phyloP scores from a whole-genome alignment of 2,113 vertebrate species.

The Paracyprichromis sp. region DNA sequence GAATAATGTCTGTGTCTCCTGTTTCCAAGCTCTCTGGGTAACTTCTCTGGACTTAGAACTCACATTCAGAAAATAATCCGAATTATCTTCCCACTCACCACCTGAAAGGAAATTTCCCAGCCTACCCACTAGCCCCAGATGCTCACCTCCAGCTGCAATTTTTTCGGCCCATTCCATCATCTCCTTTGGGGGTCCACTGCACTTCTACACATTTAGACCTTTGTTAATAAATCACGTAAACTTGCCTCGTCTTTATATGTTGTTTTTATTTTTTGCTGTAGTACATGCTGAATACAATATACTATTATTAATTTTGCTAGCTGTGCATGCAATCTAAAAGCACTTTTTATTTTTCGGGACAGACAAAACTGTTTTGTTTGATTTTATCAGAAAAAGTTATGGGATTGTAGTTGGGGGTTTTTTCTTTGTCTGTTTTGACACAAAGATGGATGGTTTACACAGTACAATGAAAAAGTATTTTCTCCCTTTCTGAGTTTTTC shows the following conservation, averaged over 20 bases:
- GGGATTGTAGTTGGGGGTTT: neutral
- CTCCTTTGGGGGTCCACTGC: neutral
- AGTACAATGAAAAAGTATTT: neutral
- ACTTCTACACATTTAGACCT: neutral
- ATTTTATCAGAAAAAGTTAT: neutral
- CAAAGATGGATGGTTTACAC: neutral
- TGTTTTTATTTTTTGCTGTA: neutral
- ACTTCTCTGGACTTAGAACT: neutral
- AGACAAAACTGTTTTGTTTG: neutral
- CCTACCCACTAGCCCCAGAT: neutral
- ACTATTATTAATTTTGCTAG: neutral
- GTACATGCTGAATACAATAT: neutral
- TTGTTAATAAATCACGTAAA: neutral
- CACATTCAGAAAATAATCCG: neutral
- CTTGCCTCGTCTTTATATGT: neutral
- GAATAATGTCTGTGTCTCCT: neutral
- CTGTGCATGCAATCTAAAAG: neutral
- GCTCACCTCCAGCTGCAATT: neutral
- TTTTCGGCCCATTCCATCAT: neutral
- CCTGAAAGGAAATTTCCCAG: neutral
- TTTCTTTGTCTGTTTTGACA: neutral
- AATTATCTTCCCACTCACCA: neutral
- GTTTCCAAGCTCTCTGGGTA: neutral
- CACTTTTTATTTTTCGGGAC: neutral
- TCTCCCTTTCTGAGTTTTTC: neutral